phyloP scores from a whole-genome alignment of 1,140 invertebrate species.

The Pseudomyrmex flavicornis region DNA sequence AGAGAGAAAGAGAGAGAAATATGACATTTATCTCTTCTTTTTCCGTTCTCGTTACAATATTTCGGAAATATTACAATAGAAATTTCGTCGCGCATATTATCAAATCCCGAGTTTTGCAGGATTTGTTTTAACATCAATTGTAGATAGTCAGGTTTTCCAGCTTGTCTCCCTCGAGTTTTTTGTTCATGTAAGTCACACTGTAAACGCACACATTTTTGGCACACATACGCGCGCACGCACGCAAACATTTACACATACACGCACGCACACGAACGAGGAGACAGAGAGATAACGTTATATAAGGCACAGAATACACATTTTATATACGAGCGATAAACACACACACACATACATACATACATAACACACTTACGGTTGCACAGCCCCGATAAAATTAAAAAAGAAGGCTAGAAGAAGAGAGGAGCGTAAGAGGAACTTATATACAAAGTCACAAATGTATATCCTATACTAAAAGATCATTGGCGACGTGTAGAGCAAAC shows the following conservation, averaged over 20 bases:
- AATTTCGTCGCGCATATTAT: constrained; percentile 15
- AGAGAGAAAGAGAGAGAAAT: background rate
- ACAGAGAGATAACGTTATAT: constrained; percentile 61
- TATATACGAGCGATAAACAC: constrained; percentile 45
- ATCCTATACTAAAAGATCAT: constrained; percentile 21
- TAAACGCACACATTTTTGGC: constrained; percentile 40
- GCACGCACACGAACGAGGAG: constrained; percentile 30
- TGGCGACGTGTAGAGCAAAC: background rate
- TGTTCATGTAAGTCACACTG: constrained; percentile 7
- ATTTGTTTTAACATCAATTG: constrained; percentile 30
- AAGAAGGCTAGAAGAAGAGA: constrained; percentile 52
- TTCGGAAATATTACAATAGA: constrained; percentile 32
- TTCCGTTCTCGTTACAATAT: background rate
- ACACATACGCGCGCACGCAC: constrained; percentile 19
- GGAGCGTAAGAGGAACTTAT: constrained; percentile 70
- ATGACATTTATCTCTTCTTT: background rate
- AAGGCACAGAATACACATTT: constrained; percentile 76
- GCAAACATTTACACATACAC: background rate
- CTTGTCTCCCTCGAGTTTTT: constrained; percentile 25
- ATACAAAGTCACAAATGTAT: constrained; percentile 3
- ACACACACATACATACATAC: background rate
- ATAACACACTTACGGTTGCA: constrained; percentile 46
- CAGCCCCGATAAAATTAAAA: constrained; percentile 68
- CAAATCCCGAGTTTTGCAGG: constrained; percentile 3
- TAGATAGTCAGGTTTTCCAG: constrained; percentile 39